Evolutionary conservation across 2,113 vertebrate species (phyloP).

Genomic region (Egretta garzetta): DNA sequence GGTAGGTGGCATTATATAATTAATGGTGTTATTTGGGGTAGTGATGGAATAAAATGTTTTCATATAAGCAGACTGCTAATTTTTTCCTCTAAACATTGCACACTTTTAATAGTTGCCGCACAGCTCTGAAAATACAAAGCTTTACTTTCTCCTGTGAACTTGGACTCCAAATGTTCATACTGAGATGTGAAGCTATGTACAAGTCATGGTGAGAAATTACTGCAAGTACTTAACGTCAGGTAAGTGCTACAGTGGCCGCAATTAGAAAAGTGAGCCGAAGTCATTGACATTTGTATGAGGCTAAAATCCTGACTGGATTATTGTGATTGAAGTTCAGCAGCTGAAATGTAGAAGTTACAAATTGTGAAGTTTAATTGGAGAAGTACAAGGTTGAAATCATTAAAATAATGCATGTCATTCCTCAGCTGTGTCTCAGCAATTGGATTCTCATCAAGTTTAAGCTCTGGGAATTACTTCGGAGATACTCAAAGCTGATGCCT

Average conservation of each 20-base stretch:
- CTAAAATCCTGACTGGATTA: background rate
- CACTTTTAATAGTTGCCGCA: background rate
- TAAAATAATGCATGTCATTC: background rate
- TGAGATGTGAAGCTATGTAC: accelerated
- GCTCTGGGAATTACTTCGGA: background rate
- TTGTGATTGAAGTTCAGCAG: background rate
- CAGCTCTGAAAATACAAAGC: background rate
- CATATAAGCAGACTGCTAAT: background rate
- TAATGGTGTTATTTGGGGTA: background rate
- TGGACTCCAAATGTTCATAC: background rate
- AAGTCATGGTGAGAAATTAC: background rate
- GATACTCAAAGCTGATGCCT: background rate
- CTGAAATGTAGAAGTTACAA: background rate
- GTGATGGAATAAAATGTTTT: background rate
- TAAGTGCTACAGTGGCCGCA: background rate
- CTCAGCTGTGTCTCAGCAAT: background rate
- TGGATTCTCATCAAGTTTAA: background rate
- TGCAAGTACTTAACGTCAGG: background rate
- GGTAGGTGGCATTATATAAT: background rate
- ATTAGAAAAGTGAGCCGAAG: background rate
- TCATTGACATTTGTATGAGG: background rate
- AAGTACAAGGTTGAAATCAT: background rate
- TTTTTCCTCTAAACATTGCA: background rate
- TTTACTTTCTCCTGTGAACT: background rate
- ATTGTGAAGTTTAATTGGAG: background rate